A percentile compares a stretch with the other conserved stretches of the same genome.
Conservation (phyloP, 1,140 invertebrate species). For the Ostrea edulis region DNA sequence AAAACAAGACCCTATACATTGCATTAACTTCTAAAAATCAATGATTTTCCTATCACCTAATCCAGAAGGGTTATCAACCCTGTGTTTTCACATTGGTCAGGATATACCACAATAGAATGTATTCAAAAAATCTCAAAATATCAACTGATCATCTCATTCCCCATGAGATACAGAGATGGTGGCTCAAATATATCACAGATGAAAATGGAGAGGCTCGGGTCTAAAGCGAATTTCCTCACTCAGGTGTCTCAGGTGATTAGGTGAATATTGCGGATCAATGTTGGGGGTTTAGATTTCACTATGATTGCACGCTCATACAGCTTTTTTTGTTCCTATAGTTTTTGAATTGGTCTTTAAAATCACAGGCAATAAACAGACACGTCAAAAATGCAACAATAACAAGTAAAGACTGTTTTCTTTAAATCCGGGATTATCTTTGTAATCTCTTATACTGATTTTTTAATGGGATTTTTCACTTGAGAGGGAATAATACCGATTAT, state of each 20-base stretch:
- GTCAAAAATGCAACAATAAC: neutral
- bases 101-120: neutral
- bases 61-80: neutral
- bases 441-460: conserved; percentile 9
- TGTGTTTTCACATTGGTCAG: neutral
- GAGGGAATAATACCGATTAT: neutral
- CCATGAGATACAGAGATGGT: neutral
- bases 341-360: neutral
- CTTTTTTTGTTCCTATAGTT: neutral
- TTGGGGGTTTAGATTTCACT: neutral
- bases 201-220: conserved; percentile 15
- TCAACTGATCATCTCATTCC: neutral
- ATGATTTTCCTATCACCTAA: neutral
- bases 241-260: neutral
- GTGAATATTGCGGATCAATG: neutral
- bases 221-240: neutral
- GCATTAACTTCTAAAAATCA: conserved; percentile 14
- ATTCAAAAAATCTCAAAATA: neutral
- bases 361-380: neutral
- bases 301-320: neutral
- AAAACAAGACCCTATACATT: neutral
- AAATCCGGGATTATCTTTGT: neutral
- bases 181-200: conserved; percentile 28
- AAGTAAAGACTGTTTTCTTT: neutral
- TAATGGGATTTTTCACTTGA: conserved; percentile 2